A percentile compares a stretch with the other conserved stretches of the same genome.
phyloP scores from a whole-genome alignment of 2,888 invertebrate species.

The Disparrhopalites patrizii region DNA sequence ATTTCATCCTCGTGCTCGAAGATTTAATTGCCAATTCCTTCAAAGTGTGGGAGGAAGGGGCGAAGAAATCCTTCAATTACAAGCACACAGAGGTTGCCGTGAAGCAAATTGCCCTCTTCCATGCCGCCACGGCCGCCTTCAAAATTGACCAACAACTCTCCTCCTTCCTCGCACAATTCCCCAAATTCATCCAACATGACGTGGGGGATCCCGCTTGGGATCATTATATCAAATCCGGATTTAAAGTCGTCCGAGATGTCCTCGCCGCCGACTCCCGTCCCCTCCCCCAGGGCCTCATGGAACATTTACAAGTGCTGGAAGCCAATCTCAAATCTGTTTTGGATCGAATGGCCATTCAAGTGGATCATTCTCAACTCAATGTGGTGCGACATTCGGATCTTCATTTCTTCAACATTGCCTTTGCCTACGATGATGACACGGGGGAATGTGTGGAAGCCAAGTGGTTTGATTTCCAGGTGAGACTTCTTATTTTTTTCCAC shows the following conservation, averaged over 20 bases:
- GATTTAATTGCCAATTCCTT: not conserved
- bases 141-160: not conserved
- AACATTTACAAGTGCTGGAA: not conserved
- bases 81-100: slow-evolving; percentile 1
- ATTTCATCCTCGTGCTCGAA: slow-evolving; percentile 9
- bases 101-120: slow-evolving; percentile 12
- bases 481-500: too few relatives aligned
- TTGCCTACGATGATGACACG: not conserved
- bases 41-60: not conserved
- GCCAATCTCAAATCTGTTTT: not conserved
- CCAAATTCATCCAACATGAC: not conserved
- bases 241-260: not conserved
- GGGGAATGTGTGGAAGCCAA: not conserved
- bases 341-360: not conserved
- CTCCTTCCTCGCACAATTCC: not conserved
- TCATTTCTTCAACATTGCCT: not conserved
- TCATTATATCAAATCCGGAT: not conserved
- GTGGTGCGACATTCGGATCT: slow-evolving; percentile 5
- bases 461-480: slow-evolving; percentile 15
- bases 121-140: not conserved
- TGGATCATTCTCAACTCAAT: not conserved
- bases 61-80: not conserved
- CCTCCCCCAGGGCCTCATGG: not conserved
- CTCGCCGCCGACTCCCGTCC: not conserved
- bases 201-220: not conserved